These are phyloP conservation scores for Hoplias malabaricus DNA, from an alignment of 2,113 vertebrate species.

Conservation along the genomic window DNA sequence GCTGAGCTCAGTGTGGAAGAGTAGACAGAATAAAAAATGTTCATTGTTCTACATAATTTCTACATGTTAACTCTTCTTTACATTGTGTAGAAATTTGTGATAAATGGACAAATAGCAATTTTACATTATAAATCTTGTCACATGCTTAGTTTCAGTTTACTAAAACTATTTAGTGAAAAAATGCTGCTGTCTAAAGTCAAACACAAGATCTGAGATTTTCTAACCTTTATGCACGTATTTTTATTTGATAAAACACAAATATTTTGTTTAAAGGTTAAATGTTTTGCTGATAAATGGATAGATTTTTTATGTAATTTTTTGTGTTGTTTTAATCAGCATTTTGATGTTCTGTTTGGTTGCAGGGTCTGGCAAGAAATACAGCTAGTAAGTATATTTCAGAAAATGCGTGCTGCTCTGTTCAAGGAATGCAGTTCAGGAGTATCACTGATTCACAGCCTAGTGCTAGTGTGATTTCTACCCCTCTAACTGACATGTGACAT, in stretches of 20 bases:
- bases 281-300: too few species aligned
- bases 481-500: neutral
- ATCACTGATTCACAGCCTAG: too few species aligned
- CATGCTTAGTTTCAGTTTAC: neutral
- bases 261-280: neutral
- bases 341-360: conserved; percentile 69
- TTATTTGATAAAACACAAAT: neutral
- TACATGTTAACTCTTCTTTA: too few species aligned
- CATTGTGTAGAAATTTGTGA: too few species aligned
- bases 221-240: neutral
- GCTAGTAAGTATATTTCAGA: conserved; percentile 83
- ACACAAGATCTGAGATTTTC: neutral
- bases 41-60: too few species aligned
- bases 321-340: neutral
- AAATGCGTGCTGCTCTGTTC: too few species aligned
- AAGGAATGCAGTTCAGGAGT: too few species aligned
- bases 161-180: neutral
- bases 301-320: neutral
- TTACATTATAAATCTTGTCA: too few species aligned
- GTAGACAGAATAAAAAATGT: too few species aligned
- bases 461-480: too few species aligned
- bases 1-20: neutral
- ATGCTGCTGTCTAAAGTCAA: neutral
- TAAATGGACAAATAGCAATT: neutral
- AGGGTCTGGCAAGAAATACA: conserved; percentile 90